A percentile compares a stretch with the other conserved stretches of the same genome.
Evolutionary conservation across 2,888 invertebrate species (phyloP).

Genomic region (Amphipyra tragopoginis): DNA sequence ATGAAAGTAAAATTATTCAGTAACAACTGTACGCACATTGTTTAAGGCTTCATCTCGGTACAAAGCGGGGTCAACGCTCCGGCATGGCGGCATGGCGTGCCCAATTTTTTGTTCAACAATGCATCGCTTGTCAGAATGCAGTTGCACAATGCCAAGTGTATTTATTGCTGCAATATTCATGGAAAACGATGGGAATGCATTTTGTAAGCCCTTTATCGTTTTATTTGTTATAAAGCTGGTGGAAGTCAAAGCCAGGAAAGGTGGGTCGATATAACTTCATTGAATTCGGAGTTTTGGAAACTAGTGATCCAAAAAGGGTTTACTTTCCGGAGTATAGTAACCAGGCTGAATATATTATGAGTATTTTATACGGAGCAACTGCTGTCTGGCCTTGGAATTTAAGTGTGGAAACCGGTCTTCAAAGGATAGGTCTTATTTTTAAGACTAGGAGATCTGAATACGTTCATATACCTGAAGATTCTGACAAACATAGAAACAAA

Average conservation of each 20-base stretch:
- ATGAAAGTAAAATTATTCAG: slow-evolving; percentile 48
- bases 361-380: too few species aligned
- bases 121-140: slow-evolving; percentile 56
- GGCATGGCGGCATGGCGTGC: slow-evolving; percentile 32
- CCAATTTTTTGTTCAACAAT: slow-evolving; percentile 59
- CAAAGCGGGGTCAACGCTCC: slow-evolving; percentile 48
- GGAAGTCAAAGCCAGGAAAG: too few species aligned
- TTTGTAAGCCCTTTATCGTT: slow-evolving; percentile 36
- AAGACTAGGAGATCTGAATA: too few species aligned
- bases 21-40: slow-evolving; percentile 42
- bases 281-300: background rate
- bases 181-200: slow-evolving; percentile 47
- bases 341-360: too few species aligned
- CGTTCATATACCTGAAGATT: too few species aligned
- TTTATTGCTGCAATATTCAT: slow-evolving; percentile 51
- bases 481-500: too few species aligned
- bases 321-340: too few species aligned
- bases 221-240: slow-evolving; percentile 30
- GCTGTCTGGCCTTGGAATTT: too few species aligned
- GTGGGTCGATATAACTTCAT: background rate
- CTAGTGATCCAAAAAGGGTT: too few species aligned
- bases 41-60: slow-evolving; percentile 47
- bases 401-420: too few species aligned
- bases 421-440: too few species aligned
- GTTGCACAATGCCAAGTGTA: slow-evolving; percentile 56